Evolutionary conservation across 2,888 invertebrate species (phyloP).

Genomic region (Xestia c-nigrum): DNA sequence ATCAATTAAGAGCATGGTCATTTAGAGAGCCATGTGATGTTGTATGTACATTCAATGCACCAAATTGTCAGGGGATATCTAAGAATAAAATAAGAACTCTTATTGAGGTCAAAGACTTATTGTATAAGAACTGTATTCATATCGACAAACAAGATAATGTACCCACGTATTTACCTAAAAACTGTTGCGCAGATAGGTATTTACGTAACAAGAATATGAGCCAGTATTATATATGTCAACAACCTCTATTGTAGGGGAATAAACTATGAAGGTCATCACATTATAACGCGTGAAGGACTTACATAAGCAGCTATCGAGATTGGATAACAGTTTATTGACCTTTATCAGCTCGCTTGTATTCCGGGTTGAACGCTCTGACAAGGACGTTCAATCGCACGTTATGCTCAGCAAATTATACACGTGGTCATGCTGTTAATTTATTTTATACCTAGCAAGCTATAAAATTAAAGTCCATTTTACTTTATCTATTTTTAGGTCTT

Average conservation of each 20-base stretch:
- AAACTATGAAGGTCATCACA: slow-evolving; percentile 83
- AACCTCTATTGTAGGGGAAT: slow-evolving; percentile 72
- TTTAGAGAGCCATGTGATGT: not conserved
- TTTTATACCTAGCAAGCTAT: slow-evolving; percentile 42
- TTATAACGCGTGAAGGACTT: slow-evolving; percentile 80
- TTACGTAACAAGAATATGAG: slow-evolving; percentile 45
- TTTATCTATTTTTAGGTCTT: slow-evolving; percentile 32
- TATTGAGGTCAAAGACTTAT: slow-evolving; percentile 25
- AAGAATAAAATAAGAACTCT: not conserved
- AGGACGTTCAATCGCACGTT: slow-evolving; percentile 83
- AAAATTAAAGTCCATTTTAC: slow-evolving; percentile 63
- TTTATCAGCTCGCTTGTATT: slow-evolving; percentile 79
- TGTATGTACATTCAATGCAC: not conserved
- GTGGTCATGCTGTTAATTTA: slow-evolving; percentile 62
- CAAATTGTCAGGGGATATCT: not conserved
- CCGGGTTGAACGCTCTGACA: slow-evolving; percentile 86
- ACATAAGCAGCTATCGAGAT: slow-evolving; percentile 80
- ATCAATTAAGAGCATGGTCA: not conserved
- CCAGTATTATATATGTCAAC: slow-evolving; percentile 67
- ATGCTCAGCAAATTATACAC: slow-evolving; percentile 72
- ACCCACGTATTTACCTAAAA: slow-evolving; percentile 36
- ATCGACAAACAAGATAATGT: slow-evolving; percentile 15
- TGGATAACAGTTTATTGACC: slow-evolving; percentile 80
- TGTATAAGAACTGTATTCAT: slow-evolving; percentile 16
- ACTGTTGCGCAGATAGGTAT: slow-evolving; percentile 25